Conservation (phyloP, 2,888 invertebrate genomes). For the Microplitis deprimator region DNA sequence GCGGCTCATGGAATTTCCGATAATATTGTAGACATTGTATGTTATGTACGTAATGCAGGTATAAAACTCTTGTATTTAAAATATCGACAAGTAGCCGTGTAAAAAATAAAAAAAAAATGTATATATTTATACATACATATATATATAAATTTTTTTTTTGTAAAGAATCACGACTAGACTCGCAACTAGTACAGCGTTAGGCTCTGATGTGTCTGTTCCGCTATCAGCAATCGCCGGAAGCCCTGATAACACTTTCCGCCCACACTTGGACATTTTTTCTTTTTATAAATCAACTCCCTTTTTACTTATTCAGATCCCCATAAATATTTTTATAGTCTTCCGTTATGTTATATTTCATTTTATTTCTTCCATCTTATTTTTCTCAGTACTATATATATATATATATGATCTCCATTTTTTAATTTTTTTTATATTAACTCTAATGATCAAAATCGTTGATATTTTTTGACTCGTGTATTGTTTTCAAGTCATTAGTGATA, state of each 20-base stretch:
- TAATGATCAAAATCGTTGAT: no score
- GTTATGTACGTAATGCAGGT: not conserved
- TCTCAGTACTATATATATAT: no score
- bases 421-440: not conserved
- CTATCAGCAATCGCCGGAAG: slow-evolving; percentile 64
- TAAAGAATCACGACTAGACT: no score
- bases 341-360: slow-evolving; percentile 1
- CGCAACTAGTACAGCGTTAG: no score
- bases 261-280: slow-evolving; percentile 48
- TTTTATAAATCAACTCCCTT: slow-evolving; percentile 17
- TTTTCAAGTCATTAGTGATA: no score
- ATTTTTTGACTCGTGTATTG: no score
- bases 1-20: not conserved
- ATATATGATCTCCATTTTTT: not conserved
- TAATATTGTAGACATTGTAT: not conserved
- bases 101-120: no score
- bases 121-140: no score
- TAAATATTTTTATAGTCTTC: slow-evolving; percentile 14
- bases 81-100: not conserved
- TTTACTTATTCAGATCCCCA: slow-evolving; percentile 19
- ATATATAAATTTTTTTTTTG: no score
- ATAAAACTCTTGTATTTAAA: slow-evolving; percentile 24
- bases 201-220: slow-evolving; percentile 37
- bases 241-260: slow-evolving; percentile 59
- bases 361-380: not conserved